These are phyloP conservation scores for Aepyceros melampus DNA, from an alignment of 2,113 vertebrate genomes.

Conservation along the genomic window DNA sequence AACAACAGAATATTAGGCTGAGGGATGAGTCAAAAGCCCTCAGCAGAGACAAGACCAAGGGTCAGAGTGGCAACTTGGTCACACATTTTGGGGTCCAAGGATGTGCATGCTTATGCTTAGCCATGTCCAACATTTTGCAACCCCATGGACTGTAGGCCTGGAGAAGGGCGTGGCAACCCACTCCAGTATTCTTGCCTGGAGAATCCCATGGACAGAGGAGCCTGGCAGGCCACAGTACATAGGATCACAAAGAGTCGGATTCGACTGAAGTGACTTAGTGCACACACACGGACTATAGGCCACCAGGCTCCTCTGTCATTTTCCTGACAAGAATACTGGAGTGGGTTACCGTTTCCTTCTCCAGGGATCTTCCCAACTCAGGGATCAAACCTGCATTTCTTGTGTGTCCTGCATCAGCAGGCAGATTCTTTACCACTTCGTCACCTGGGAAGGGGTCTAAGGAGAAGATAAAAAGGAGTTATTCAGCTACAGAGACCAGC, in stretches of 20 bases:
- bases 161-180: neutral
- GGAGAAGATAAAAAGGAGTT: neutral
- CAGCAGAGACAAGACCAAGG: neutral
- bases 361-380: neutral
- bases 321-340: neutral
- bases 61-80: neutral
- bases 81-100: neutral
- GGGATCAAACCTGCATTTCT: neutral
- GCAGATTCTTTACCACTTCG: neutral
- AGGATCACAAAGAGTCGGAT: neutral
- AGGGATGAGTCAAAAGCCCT: neutral
- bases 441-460: neutral
- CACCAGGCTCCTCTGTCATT: neutral
- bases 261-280: neutral
- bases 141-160: neutral
- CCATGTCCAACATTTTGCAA: neutral
- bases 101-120: fast-evolving
- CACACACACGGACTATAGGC: neutral
- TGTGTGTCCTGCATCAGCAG: neutral
- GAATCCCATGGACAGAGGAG: neutral
- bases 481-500: too few relatives aligned
- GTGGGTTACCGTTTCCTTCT: neutral
- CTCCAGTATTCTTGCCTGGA: neutral
- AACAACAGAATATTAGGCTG: neutral
- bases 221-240: neutral